Conservation (phyloP, 2,113 vertebrate genomes). For the Gambusia affinis region DNA sequence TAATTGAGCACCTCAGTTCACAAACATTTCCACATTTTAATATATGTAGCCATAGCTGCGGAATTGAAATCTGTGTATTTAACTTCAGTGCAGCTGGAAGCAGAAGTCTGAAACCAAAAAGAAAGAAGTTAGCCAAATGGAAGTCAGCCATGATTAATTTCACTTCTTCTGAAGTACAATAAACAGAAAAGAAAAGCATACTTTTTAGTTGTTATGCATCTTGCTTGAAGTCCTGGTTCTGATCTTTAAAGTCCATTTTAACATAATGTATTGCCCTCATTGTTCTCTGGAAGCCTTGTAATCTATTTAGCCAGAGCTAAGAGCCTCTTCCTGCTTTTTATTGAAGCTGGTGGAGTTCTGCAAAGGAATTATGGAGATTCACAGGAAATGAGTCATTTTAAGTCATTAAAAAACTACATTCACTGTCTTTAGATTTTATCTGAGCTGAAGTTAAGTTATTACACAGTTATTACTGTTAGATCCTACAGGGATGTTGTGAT, state of each 20-base stretch:
- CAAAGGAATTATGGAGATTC: neutral
- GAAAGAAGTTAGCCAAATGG: neutral
- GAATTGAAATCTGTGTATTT: neutral
- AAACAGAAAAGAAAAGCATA: neutral
- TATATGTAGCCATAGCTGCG: neutral
- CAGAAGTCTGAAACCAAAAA: neutral
- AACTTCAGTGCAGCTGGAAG: neutral
- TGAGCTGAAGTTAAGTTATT: too few species aligned
- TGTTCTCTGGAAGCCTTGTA: neutral
- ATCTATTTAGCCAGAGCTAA: neutral
- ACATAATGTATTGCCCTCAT: neutral
- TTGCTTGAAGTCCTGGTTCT: neutral
- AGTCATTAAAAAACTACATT: neutral
- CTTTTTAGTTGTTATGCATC: neutral
- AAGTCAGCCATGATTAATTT: neutral
- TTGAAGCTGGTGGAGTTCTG: neutral
- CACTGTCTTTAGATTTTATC: too few species aligned
- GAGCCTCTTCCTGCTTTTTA: neutral
- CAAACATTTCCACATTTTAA: neutral
- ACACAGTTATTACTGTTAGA: too few species aligned
- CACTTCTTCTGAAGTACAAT: neutral
- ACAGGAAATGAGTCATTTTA: neutral
- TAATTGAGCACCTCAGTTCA: neutral
- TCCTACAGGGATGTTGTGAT: too few species aligned
- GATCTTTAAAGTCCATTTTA: neutral